Percentiles rank a stretch among this genome's conserved stretches.
Evolutionary conservation across 2,113 vertebrate genomes (phyloP).

Genomic region (Reinhardtius hippoglossoides): DNA sequence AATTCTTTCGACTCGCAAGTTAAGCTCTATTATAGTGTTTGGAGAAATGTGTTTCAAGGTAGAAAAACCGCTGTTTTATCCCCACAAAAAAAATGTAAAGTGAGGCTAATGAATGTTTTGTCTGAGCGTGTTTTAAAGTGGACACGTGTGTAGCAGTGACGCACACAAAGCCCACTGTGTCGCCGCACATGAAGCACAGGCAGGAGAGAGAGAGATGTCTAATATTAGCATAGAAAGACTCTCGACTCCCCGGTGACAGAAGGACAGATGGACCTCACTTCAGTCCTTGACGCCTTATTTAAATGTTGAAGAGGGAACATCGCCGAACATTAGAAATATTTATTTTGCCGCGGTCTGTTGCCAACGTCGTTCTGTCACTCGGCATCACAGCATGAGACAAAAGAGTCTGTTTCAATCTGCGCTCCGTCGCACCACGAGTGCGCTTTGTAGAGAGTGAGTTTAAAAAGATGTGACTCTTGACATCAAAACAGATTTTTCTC

Average conservation of each 20-base stretch:
- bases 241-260: constrained; percentile 51
- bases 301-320: constrained; percentile 66
- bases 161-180: not conserved
- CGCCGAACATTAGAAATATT: constrained; percentile 64
- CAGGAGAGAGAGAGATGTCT: constrained; percentile 33
- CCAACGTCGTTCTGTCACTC: constrained; percentile 55
- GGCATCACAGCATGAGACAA: constrained; percentile 37
- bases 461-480: constrained; percentile 15
- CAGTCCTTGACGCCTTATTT: constrained; percentile 71
- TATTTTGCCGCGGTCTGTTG: constrained; percentile 34
- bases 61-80: not conserved
- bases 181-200: constrained; percentile 2
- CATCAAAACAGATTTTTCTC: constrained; percentile 3
- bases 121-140: constrained; percentile 5
- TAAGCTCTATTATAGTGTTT: not conserved
- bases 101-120: not conserved
- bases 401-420: constrained; percentile 35
- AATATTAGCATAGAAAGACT: constrained; percentile 46
- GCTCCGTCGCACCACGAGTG: not conserved
- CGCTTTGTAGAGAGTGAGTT: not conserved
- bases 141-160: not conserved
- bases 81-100: not conserved
- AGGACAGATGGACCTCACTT: constrained; percentile 62
- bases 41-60: not conserved
- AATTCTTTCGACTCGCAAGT: constrained; percentile 11